Conservation (phyloP, 2,113 vertebrate genomes). For the Channa maculata region DNA sequence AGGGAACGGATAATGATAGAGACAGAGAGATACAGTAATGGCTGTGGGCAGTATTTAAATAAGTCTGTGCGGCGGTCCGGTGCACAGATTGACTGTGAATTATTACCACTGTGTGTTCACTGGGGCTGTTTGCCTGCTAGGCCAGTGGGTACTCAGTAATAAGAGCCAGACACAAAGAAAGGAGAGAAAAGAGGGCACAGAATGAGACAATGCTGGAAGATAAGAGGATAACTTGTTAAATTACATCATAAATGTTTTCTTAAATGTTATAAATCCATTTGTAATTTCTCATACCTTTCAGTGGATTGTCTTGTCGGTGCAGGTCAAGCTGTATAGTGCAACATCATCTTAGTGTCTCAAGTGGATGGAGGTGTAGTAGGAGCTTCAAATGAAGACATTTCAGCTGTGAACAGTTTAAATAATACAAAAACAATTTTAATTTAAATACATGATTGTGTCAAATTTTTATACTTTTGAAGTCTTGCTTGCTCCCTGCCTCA, state of each 20-base stretch:
- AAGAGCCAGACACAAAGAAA: constrained; percentile 51
- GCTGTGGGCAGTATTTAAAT: constrained; percentile 77
- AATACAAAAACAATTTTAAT: neutral
- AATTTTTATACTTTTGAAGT: neutral
- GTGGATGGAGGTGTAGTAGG: neutral
- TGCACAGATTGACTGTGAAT: constrained; percentile 71
- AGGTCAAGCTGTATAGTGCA: neutral
- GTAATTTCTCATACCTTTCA: neutral
- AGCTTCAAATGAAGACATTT: constrained; percentile 2
- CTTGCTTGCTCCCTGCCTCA: neutral
- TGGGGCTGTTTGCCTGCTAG: constrained; percentile 49
- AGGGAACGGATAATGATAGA: constrained; percentile 46
- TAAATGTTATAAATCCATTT: constrained; percentile 20
- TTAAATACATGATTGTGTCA: neutral
- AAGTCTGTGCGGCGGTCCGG: constrained; percentile 62
- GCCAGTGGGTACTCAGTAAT: constrained; percentile 54
- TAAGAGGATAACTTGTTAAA: constrained; percentile 11
- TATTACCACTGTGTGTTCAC: constrained; percentile 62
- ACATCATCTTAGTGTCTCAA: neutral
- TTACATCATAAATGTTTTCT: constrained; percentile 7
- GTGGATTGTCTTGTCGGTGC: neutral
- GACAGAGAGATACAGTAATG: constrained; percentile 47
- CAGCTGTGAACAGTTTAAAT: neutral
- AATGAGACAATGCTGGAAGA: constrained; percentile 30
- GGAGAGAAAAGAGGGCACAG: constrained; percentile 14